Percentiles rank a stretch among this genome's conserved stretches.
phyloP scores from a whole-genome alignment of 2,888 invertebrate genomes.

The Trissonchulus latispiculum region DNA sequence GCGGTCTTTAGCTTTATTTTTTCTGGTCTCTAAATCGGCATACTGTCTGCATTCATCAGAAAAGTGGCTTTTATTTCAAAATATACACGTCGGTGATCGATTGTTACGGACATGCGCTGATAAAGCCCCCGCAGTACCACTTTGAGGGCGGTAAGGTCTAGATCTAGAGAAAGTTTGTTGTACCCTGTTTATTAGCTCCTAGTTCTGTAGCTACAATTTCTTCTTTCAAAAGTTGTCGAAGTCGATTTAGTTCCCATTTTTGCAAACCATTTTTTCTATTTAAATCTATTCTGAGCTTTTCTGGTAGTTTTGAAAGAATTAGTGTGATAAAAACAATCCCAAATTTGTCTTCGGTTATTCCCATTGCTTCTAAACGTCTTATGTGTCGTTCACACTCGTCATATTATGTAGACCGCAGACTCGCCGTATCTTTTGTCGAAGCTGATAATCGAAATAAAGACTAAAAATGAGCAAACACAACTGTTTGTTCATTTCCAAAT shows the following conservation, averaged over 20 bases:
- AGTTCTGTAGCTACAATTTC: background rate
- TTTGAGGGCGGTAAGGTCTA: too few relatives aligned
- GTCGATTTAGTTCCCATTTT: background rate
- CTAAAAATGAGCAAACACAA: constrained; percentile 1
- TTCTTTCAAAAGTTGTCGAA: constrained; percentile 4
- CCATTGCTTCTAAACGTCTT: background rate
- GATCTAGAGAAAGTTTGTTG: too few relatives aligned
- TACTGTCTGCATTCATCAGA: too few relatives aligned
- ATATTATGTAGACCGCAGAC: background rate
- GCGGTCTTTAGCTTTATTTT: too few relatives aligned
- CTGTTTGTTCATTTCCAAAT: constrained; percentile 4
- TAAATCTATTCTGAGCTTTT: background rate
- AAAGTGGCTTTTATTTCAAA: too few relatives aligned
- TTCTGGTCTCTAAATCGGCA: too few relatives aligned
- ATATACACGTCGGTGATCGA: too few relatives aligned
- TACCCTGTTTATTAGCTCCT: background rate
- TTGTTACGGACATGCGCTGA: too few relatives aligned
- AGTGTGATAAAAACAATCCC: background rate
- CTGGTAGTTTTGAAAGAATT: constrained; percentile 8
- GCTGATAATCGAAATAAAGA: background rate
- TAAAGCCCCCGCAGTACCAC: too few relatives aligned
- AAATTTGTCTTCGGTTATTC: constrained; percentile 3
- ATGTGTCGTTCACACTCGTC: constrained; percentile 14
- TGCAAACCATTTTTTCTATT: constrained; percentile 2
- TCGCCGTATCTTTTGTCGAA: background rate